Conservation (phyloP, 2,113 vertebrate genomes). For the Hyperopisus bebe region DNA sequence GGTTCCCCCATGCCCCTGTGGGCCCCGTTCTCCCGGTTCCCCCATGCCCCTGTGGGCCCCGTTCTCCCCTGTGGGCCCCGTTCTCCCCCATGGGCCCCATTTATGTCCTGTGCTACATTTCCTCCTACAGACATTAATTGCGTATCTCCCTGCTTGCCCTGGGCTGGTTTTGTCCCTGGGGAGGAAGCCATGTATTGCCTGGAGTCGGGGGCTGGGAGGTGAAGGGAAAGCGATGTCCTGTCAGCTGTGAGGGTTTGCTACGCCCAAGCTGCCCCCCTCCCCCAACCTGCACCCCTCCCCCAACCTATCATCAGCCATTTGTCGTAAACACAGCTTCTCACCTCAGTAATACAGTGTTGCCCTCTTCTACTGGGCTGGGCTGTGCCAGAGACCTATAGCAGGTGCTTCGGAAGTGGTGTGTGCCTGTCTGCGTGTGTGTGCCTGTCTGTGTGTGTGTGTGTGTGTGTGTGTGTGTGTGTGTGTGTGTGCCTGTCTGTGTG, state of each 20-base stretch:
- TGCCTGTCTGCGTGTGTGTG: no score
- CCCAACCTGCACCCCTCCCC: not conserved
- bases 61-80: not conserved
- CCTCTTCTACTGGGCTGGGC: not conserved
- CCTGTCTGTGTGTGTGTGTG: no score
- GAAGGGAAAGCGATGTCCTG: not conserved
- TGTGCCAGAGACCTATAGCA: not conserved
- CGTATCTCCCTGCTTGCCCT: not conserved
- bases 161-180: not conserved
- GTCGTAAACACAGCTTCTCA: not conserved
- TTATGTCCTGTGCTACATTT: not conserved
- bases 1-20: no score
- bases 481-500: no score
- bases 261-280: not conserved
- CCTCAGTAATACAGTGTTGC: not conserved
- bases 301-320: not conserved
- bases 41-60: not conserved
- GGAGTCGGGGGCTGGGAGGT: not conserved
- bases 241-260: not conserved
- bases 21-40: no score
- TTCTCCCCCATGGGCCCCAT: not conserved
- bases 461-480: not conserved
- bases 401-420: not conserved
- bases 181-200: not conserved
- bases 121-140: not conserved